phyloP scores from a whole-genome alignment of 1,140 invertebrate species.

The Trichogramma pretiosum region DNA sequence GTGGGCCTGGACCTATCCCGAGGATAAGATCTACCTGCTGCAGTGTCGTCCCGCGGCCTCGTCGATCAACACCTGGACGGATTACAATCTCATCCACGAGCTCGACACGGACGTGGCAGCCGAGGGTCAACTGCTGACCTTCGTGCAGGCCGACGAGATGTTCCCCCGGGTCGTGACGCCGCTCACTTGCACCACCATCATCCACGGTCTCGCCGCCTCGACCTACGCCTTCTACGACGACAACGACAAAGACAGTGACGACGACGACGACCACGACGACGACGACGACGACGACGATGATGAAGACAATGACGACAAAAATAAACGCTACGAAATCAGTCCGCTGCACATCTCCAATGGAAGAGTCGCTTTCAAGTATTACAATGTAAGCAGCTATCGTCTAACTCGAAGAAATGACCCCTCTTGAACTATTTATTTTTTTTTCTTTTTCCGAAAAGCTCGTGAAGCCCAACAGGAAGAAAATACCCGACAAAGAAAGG shows the following conservation, averaged over 20 bases:
- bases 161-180: slow-evolving; percentile 44
- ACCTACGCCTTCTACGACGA: no score
- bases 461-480: slow-evolving; percentile 38
- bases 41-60: slow-evolving; percentile 70
- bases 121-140: slow-evolving; percentile 45
- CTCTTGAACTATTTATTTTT: no score
- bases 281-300: no score
- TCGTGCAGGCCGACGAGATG: slow-evolving; percentile 60
- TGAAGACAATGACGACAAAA: no score
- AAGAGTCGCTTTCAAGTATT: slow-evolving; percentile 37
- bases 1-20: slow-evolving; percentile 52
- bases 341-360: slow-evolving; percentile 12
- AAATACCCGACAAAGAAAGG: no score
- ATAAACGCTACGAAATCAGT: not conserved
- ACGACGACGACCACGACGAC: not conserved
- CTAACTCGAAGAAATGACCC: no score
- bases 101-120: slow-evolving; percentile 43
- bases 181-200: slow-evolving; percentile 36
- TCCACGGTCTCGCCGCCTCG: slow-evolving; percentile 31
- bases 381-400: slow-evolving; percentile 50
- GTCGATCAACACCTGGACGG: slow-evolving; percentile 56
- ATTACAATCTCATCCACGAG: slow-evolving; percentile 67
- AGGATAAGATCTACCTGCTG: slow-evolving; percentile 60
- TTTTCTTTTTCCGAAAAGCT: no score
- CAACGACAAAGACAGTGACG: no score